Percentiles rank a stretch among this genome's conserved stretches.
Evolutionary conservation across 1,140 invertebrate genomes (phyloP).

Genomic region (Neodiprion lecontei): DNA sequence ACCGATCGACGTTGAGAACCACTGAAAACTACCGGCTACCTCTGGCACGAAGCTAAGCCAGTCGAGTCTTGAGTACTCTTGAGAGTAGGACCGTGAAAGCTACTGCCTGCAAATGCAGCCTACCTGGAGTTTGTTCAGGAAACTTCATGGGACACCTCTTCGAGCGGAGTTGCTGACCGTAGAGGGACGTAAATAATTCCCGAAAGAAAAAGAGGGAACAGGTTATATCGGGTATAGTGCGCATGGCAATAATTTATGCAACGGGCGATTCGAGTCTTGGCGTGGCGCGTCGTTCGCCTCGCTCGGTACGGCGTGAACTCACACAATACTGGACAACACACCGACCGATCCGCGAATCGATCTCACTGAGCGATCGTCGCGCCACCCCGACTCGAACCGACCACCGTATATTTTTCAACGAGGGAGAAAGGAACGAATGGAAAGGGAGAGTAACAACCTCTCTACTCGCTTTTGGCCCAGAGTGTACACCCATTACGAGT

Average conservation of each 20-base stretch:
- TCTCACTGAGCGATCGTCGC: no score
- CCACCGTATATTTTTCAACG: neutral
- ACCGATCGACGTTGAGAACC: no score
- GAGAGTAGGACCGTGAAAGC: no score
- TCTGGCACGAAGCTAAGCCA: no score
- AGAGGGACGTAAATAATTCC: conserved; percentile 23
- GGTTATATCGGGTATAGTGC: neutral
- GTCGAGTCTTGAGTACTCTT: no score
- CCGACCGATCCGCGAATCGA: no score
- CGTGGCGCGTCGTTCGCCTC: neutral
- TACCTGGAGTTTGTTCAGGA: conserved; percentile 40
- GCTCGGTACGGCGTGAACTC: conserved; percentile 13
- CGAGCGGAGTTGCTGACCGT: neutral
- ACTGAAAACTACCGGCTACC: no score
- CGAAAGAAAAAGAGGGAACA: conserved; percentile 7
- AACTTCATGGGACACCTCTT: conserved; percentile 34
- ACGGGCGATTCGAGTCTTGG: neutral
- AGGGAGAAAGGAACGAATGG: conserved; percentile 7
- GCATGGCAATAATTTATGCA: neutral
- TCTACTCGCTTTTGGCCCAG: neutral
- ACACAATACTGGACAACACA: no score
- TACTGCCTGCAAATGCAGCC: neutral
- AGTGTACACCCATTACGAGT: conserved; percentile 2
- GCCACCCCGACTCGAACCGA: no score
- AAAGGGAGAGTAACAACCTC: neutral